A percentile compares a stretch with the other conserved stretches of the same genome.
These are phyloP conservation scores for Hymenochirus boettgeri DNA, from an alignment of 2,113 vertebrate species.

Conservation along the genomic window DNA sequence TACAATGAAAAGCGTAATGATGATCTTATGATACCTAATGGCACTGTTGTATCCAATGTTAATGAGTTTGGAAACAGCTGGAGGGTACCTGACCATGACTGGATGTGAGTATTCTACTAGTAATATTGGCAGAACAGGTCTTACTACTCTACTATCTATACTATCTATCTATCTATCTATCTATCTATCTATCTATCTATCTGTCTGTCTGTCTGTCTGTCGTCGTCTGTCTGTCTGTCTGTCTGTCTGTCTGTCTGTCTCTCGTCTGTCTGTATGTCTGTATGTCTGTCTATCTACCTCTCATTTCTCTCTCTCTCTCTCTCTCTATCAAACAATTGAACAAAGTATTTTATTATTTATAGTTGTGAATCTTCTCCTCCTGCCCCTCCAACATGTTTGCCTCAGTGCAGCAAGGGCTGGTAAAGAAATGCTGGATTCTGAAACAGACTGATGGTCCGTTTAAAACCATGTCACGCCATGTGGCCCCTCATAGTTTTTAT, in stretches of 20 bases:
- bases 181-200: no score
- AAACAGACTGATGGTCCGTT: slow-evolving; percentile 50
- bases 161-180: no score
- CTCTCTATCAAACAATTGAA: no score
- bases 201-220: no score
- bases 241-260: no score
- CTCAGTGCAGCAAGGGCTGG: slow-evolving; percentile 48
- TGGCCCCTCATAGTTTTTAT: slow-evolving; percentile 59
- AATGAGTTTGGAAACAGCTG: slow-evolving; percentile 69
- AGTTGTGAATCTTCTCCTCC: slow-evolving; percentile 57
- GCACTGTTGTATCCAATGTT: slow-evolving; percentile 44
- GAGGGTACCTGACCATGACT: slow-evolving; percentile 47
- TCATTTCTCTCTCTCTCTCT: no score
- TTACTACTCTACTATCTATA: no score
- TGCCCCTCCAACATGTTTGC: slow-evolving; percentile 47
- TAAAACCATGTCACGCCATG: slow-evolving; percentile 53
- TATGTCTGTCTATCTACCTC: no score
- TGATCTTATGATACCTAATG: slow-evolving; percentile 61
- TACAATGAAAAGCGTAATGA: slow-evolving; percentile 61
- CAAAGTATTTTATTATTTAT: no score
- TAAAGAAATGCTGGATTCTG: slow-evolving; percentile 52
- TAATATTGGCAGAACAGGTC: no score
- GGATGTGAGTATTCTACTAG: slow-evolving; percentile 56
- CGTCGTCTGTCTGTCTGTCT: no score
- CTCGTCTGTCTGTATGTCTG: no score